Conservation (phyloP, 2,888 invertebrate genomes). For the Pharmacophagus antenor region DNA sequence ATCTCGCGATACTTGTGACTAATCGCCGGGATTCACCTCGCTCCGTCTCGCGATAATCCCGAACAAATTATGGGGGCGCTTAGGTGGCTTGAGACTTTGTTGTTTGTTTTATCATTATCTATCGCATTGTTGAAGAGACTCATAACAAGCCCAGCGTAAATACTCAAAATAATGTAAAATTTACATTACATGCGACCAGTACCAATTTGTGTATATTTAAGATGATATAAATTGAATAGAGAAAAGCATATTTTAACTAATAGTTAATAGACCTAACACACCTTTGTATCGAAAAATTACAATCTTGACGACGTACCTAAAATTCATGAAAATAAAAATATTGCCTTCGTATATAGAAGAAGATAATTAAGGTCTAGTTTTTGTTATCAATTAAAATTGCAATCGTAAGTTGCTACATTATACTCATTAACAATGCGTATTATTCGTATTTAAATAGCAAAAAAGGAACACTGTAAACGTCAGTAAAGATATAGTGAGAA, state of each 20-base stretch:
- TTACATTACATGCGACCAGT: neutral
- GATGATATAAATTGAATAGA: too few species aligned
- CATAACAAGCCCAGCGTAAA: neutral
- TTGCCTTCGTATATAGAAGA: too few species aligned
- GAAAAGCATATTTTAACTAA: too few species aligned
- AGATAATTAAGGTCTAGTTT: too few species aligned
- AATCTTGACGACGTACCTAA: too few species aligned
- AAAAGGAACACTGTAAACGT: conserved; percentile 30
- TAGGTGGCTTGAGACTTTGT: conserved; percentile 55
- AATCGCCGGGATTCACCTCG: conserved; percentile 74
- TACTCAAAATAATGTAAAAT: too few species aligned
- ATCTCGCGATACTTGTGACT: conserved; percentile 76
- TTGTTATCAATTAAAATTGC: neutral
- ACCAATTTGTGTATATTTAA: too few species aligned
- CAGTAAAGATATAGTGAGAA: conserved; percentile 54
- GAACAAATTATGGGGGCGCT: conserved; percentile 76
- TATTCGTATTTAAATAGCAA: neutral
- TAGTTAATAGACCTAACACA: too few species aligned
- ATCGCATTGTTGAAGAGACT: neutral
- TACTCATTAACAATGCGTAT: neutral
- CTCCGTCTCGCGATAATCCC: conserved; percentile 75
- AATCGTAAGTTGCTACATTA: neutral
- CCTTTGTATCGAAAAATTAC: too few species aligned
- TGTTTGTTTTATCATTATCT: conserved; percentile 57
- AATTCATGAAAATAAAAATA: too few species aligned